A percentile compares a stretch with the other conserved stretches of the same genome.
Conservation (phyloP, 2,113 vertebrate species). For the Pimephales promelas region DNA sequence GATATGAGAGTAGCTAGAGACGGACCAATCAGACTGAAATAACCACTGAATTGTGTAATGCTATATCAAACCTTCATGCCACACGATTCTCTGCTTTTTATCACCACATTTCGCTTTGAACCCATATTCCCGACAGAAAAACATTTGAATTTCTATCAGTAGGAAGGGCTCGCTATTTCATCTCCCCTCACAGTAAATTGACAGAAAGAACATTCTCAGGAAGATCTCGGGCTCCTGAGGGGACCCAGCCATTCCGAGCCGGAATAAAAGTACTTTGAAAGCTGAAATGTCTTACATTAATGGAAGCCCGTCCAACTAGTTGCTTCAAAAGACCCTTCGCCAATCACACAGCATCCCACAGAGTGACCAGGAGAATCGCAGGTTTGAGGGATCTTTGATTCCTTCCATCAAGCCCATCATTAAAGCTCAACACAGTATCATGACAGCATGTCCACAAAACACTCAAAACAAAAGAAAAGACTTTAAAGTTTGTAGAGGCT, state of each 20-base stretch:
- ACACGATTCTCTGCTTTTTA: conserved; percentile 32
- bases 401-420: conserved; percentile 76
- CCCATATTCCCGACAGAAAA: conserved; percentile 28
- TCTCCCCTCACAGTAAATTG: conserved; percentile 57
- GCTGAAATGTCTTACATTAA: conserved; percentile 80
- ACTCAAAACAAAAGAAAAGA: conserved; percentile 66
- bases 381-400: conserved; percentile 77
- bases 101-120: conserved; percentile 21
- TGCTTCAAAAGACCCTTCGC: conserved; percentile 76
- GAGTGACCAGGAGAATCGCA: conserved; percentile 67
- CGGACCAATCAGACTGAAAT: background rate
- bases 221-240: conserved; percentile 71
- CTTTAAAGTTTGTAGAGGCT: conserved; percentile 73
- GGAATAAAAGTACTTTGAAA: conserved; percentile 78
- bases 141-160: conserved; percentile 54
- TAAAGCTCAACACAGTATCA: conserved; percentile 71
- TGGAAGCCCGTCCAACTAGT: conserved; percentile 77
- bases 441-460: conserved; percentile 63
- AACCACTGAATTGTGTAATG: conserved; percentile 35
- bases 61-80: conserved; percentile 27
- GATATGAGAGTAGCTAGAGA: background rate
- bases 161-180: conserved; percentile 41
- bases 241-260: conserved; percentile 62
- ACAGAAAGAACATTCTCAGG: conserved; percentile 66
- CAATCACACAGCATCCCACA: conserved; percentile 75